A percentile compares a stretch with the other conserved stretches of the same genome.
These are phyloP conservation scores for Chiloscyllium plagiosum DNA, from an alignment of 2,113 vertebrate species.

Conservation along the genomic window DNA sequence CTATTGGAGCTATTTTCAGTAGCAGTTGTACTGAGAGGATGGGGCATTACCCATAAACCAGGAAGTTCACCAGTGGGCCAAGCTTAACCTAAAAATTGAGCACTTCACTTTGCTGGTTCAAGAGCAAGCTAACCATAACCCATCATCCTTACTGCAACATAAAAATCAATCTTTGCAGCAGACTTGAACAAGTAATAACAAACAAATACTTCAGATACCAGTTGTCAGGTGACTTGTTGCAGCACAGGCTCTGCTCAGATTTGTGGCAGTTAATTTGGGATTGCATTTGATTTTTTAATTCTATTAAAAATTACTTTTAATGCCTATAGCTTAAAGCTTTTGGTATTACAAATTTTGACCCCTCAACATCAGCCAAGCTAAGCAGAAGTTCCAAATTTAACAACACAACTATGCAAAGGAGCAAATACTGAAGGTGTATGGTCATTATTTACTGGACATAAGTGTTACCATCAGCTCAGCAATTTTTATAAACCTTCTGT, in stretches of 20 bases:
- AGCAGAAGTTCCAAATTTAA: slow-evolving; percentile 34
- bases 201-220: not conserved
- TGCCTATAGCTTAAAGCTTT: slow-evolving; percentile 46
- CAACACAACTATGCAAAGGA: slow-evolving; percentile 42
- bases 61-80: not conserved
- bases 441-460: slow-evolving; percentile 42
- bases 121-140: not conserved
- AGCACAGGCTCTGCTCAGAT: not conserved
- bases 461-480: not conserved
- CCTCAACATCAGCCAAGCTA: slow-evolving; percentile 41
- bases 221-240: not conserved
- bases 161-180: not conserved
- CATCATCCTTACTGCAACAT: not conserved
- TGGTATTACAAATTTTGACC: slow-evolving; percentile 51
- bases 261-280: slow-evolving; percentile 42
- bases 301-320: slow-evolving; percentile 49
- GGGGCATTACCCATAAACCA: not conserved
- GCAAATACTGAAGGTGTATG: slow-evolving; percentile 45
- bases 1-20: slow-evolving; percentile 81
- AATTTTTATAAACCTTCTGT: slow-evolving; percentile 32
- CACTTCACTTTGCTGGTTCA: not conserved
- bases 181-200: not conserved
- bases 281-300: slow-evolving; percentile 45
- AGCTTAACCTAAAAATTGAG: not conserved
- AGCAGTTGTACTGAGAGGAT: slow-evolving; percentile 43